phyloP scores from a whole-genome alignment of 2,797 vertebrate genomes.

The Siniperca undulata region DNA sequence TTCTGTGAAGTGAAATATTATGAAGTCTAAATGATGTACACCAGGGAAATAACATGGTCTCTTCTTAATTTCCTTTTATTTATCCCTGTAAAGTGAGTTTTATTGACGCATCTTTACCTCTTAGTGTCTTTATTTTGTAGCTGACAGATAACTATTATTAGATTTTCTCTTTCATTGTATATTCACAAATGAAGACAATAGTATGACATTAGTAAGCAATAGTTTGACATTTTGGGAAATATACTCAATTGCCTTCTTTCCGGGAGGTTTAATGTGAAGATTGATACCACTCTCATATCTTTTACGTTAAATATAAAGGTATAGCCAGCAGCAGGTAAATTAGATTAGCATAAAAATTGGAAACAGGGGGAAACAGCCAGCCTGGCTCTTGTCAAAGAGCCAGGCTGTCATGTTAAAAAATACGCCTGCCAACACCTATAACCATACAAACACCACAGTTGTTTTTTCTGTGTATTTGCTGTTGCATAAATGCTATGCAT shows the following conservation, averaged over 20 bases:
- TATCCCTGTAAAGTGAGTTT: conserved; percentile 7
- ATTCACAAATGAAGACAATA: neutral
- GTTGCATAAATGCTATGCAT: conserved; percentile 45
- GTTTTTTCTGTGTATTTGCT: conserved; percentile 40
- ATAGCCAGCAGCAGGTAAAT: neutral
- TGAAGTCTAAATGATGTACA: conserved; percentile 30
- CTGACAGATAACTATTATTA: neutral
- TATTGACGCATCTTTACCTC: conserved; percentile 18
- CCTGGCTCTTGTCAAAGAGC: neutral
- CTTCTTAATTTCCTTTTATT: conserved; percentile 31
- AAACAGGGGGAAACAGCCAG: neutral
- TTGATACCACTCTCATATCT: neutral
- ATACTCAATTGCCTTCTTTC: neutral
- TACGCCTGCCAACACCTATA: neutral
- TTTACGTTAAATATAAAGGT: neutral
- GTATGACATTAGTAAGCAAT: neutral
- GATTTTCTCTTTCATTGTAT: conserved; percentile 15
- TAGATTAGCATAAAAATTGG: neutral
- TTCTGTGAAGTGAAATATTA: conserved; percentile 14
- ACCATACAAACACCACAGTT: neutral
- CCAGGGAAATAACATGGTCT: conserved; percentile 20
- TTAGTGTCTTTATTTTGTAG: conserved; percentile 16
- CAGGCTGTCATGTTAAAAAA: no score
- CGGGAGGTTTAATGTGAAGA: neutral
- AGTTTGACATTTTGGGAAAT: conserved; percentile 6